phyloP scores from a whole-genome alignment of 2,113 vertebrate genomes.

The Sylvilagus bachmani region DNA sequence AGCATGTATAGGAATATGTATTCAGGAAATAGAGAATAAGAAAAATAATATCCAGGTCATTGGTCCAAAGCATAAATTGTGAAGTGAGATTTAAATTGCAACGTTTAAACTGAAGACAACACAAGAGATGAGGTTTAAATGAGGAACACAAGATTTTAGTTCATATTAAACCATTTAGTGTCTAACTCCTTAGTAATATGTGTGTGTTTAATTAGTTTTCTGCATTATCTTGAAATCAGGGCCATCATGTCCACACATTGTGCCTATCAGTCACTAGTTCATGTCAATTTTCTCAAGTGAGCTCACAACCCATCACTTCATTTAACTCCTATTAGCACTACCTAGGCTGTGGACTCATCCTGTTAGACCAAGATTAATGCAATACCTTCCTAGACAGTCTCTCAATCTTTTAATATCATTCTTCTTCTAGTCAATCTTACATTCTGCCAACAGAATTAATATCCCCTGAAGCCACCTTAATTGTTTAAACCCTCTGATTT shows the following conservation, averaged over 20 bases:
- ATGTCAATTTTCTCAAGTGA: neutral
- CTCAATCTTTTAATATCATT: neutral
- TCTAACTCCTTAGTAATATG: neutral
- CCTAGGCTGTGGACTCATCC: neutral
- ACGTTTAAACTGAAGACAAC: neutral
- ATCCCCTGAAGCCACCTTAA: neutral
- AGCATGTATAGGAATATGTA: neutral
- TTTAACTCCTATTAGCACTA: neutral
- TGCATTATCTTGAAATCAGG: neutral
- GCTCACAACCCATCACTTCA: neutral
- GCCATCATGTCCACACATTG: neutral
- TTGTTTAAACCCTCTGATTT: conserved; percentile 10
- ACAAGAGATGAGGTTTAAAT: conserved; percentile 1
- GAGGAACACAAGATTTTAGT: neutral
- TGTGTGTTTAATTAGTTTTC: neutral
- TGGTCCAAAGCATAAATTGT: neutral
- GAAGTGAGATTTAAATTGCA: neutral
- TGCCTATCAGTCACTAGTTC: neutral
- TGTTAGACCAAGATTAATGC: neutral
- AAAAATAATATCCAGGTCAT: neutral
- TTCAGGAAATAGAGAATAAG: neutral
- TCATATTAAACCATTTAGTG: conserved; percentile 20
- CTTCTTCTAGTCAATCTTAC: neutral
- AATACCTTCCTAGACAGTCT: neutral
- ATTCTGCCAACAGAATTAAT: neutral